Conservation (phyloP, 2,888 invertebrate species). For the Cybosia mesomella region DNA sequence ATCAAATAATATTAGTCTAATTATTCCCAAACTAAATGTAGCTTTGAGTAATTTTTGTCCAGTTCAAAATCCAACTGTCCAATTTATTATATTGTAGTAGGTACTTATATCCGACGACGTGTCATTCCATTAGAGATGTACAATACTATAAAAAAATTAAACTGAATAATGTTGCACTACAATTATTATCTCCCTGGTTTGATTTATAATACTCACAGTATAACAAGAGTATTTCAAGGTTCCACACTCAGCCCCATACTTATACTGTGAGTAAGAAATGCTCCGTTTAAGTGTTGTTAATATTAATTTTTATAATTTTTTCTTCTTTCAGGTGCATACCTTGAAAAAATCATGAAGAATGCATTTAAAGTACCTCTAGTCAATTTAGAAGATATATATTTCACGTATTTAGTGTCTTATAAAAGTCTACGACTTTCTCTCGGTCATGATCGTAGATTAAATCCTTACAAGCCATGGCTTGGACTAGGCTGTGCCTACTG, state of each 20-base stretch:
- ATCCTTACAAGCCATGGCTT: conserved; percentile 15
- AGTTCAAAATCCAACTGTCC: no score
- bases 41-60: no score
- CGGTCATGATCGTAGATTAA: conserved; percentile 7
- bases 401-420: conserved; percentile 90
- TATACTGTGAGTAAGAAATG: not conserved
- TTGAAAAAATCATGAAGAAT: conserved; percentile 78
- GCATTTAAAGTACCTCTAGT: conserved; percentile 87
- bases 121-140: no score
- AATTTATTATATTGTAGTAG: no score
- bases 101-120: no score
- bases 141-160: no score
- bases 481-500: conserved; percentile 12
- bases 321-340: conserved; percentile 65
- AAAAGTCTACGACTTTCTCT: not conserved
- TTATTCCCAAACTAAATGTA: no score
- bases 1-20: no score
- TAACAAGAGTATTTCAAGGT: not conserved
- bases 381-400: conserved; percentile 90
- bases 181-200: no score
- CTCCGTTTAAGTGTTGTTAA: not conserved
- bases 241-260: not conserved
- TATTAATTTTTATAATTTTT: conserved; percentile 11
- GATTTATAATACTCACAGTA: not conserved
- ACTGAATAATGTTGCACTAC: no score